A percentile compares a stretch with the other conserved stretches of the same genome.
Conservation (phyloP, 2,113 vertebrate genomes). For the Rhynchomys soricoides region DNA sequence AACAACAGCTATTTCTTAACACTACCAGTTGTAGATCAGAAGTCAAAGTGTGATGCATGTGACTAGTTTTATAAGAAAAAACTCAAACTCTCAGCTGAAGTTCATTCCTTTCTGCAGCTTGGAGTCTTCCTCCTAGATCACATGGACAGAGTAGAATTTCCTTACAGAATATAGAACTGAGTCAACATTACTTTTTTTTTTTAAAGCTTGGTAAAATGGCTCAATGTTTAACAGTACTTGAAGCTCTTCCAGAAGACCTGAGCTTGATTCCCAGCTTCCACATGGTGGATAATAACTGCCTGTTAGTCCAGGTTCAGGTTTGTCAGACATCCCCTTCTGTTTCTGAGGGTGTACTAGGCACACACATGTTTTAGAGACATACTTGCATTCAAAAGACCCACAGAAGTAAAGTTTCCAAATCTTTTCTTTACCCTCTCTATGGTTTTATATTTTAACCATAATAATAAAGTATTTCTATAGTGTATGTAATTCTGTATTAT, state of each 20-base stretch:
- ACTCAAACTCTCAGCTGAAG: neutral
- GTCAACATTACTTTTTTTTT: no score
- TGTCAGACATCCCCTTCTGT: neutral
- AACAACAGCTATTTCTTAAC: neutral
- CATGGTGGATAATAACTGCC: no score
- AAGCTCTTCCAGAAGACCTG: neutral
- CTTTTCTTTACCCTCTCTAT: fast-evolving
- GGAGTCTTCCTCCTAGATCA: neutral
- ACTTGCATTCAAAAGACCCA: neutral
- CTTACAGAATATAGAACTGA: neutral
- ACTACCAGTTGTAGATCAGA: neutral
- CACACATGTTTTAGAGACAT: neutral
- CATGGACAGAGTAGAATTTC: neutral
- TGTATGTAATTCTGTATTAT: neutral
- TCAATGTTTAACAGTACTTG: neutral
- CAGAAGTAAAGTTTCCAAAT: neutral
- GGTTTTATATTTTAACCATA: neutral
- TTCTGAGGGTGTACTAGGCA: neutral
- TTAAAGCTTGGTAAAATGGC: neutral
- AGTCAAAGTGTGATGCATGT: neutral
- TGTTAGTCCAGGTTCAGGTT: neutral
- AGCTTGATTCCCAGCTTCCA: neutral
- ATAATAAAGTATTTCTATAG: neutral
- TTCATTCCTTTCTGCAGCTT: fast-evolving
- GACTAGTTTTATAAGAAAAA: neutral